These are phyloP conservation scores for Mnemiopsis leidyi DNA, from an alignment of 37 sponge, comb jelly and placozoan species.

Conservation along the genomic window DNA sequence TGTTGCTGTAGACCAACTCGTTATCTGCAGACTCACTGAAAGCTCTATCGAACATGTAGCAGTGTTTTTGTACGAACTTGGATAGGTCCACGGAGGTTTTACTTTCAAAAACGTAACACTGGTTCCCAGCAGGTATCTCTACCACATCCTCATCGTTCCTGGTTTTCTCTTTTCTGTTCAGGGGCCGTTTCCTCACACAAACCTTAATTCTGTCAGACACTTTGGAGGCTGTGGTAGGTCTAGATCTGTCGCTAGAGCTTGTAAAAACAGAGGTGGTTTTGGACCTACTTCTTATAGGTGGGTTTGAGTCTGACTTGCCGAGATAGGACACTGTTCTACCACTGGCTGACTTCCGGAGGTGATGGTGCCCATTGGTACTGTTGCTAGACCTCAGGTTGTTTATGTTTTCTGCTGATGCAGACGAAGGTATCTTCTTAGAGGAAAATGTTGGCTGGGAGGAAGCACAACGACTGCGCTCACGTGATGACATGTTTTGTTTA, in stretches of 20 bases:
- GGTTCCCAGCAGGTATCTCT: neutral
- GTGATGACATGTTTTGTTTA: neutral
- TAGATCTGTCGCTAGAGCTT: neutral
- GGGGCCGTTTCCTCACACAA: conserved; percentile 95
- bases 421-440: neutral
- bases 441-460: neutral
- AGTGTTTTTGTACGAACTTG: conserved; percentile 92
- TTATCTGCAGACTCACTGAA: conserved; percentile 85
- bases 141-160: conserved; percentile 20
- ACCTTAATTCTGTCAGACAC: conserved; percentile 75
- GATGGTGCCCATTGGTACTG: neutral
- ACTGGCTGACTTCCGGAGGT: conserved; percentile 20
- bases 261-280: conserved; percentile 5
- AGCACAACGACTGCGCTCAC: neutral
- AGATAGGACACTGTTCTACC: neutral
- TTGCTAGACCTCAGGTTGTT: neutral
- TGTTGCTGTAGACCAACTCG: conserved; percentile 82
- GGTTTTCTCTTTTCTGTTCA: conserved; percentile 76
- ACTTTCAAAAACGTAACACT: conserved; percentile 81
- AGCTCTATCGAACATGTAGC: conserved; percentile 79
- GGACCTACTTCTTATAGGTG: neutral
- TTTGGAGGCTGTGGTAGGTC: neutral
- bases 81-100: conserved; percentile 93
- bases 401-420: conserved; percentile 36
- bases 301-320: neutral